Evolutionary conservation across 2,113 vertebrate genomes (phyloP).

Genomic region (Notiomystis cincta): DNA sequence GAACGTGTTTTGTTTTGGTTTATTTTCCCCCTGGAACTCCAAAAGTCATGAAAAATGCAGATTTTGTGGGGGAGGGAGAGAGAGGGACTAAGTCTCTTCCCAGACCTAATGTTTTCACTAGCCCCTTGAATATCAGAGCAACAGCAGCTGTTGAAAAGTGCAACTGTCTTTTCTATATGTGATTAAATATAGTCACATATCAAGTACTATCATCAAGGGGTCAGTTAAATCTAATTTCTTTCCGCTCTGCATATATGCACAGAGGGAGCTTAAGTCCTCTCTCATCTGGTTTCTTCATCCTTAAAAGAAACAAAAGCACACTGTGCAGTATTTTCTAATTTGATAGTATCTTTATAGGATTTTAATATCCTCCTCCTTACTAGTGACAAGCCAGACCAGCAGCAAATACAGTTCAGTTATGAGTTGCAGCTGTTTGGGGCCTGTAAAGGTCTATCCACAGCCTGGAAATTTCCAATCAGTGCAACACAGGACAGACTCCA

Average conservation of each 20-base stretch:
- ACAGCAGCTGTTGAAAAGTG: slow-evolving; percentile 44
- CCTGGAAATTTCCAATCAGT: slow-evolving; percentile 24
- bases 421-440: slow-evolving; percentile 24
- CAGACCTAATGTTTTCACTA: not conserved
- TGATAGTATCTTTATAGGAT: slow-evolving; percentile 47
- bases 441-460: not conserved
- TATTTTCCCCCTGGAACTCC: not conserved
- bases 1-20: not conserved
- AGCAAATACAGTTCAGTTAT: slow-evolving; percentile 41
- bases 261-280: slow-evolving; percentile 10
- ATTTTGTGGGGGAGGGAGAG: not conserved
- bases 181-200: slow-evolving; percentile 26
- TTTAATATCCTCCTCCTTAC: slow-evolving; percentile 51
- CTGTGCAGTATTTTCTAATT: slow-evolving; percentile 42
- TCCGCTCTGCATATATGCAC: slow-evolving; percentile 21
- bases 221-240: slow-evolving; percentile 54
- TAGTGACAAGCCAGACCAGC: slow-evolving; percentile 8
- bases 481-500: not conserved
- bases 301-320: slow-evolving; percentile 54
- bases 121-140: not conserved
- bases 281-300: slow-evolving; percentile 49
- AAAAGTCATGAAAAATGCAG: slow-evolving; percentile 22
- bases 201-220: slow-evolving; percentile 35
- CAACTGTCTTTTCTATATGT: slow-evolving; percentile 21
- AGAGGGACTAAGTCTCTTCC: not conserved